Base-by-base conservation (phyloP, 1,140 invertebrate species). In the Diabrotica virgifera region DNA sequence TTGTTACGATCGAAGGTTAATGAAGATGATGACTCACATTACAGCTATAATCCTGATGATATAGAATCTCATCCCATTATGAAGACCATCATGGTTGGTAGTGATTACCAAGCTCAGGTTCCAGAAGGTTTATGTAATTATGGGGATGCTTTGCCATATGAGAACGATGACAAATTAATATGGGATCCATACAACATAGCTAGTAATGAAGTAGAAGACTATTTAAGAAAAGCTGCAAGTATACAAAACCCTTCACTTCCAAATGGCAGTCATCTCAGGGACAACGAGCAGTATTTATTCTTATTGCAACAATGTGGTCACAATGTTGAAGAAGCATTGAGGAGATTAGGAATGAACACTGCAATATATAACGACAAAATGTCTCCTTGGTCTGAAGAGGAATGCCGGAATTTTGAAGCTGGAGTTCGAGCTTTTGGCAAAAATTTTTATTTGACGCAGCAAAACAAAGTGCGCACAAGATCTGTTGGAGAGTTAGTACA, bases 341-440 rank as follows among this genome's bases (percentile, higher is more conserved):
- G 69, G 36, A 35, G 66, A 55, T 79, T 94, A 65, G 88, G 92
- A 76, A 87, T 93, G 71, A 93, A 94, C 75, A 85, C 86, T 11
- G 80, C 89, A 12, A 85, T 87, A 1, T 82, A 88, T 0, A 65
- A 70, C 52, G 87, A 89, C 64, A 85, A 88, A 0, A 88, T 90
- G 79, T 92, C 90, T 76, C 83, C 95, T 5, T 97, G 96, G 95
- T 96, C 94, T 24, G 95, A 97, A 79, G 95, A 97, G 79, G 95
- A 98, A 77, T 97, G 95, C 81, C 86, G 91, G 64, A 95, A 95
- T 81, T 98, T 98, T 83, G 96, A 98, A 83, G 91, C 90, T 76
- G 95, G 95, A 55, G 84, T 98, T 5, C 85, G 94, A 74, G 86
- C 86, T 59, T 95, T 94, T 78, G 95, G 95, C 36, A 98, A 98